Evolutionary conservation across 2,888 invertebrate species (phyloP).

Genomic region (Amphipyra berbera): DNA sequence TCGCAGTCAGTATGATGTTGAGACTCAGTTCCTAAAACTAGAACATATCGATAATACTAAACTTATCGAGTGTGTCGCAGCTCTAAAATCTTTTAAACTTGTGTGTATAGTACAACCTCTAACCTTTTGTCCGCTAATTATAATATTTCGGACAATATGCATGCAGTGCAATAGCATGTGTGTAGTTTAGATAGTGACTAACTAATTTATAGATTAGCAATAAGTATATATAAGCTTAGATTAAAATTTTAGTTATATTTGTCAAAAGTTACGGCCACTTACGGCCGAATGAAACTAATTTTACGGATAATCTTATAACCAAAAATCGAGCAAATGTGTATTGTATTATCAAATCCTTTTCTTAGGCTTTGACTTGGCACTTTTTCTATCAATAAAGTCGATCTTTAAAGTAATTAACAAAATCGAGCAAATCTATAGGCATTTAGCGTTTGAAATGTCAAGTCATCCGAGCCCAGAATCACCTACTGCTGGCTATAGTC

Average conservation of each 20-base stretch:
- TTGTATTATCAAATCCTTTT: too few species aligned
- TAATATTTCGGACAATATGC: slow-evolving; percentile 52
- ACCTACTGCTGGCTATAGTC: too few species aligned
- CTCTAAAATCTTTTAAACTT: slow-evolving; percentile 29
- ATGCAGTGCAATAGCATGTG: slow-evolving; percentile 52
- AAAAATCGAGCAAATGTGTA: too few species aligned
- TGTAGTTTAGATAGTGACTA: slow-evolving; percentile 32
- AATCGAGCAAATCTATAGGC: too few species aligned
- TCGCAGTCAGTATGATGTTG: not conserved
- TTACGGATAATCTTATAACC: not conserved
- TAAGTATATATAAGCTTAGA: slow-evolving; percentile 40
- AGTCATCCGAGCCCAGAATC: too few species aligned
- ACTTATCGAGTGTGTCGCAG: slow-evolving; percentile 6
- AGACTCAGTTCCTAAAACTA: not conserved
- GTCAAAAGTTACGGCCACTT: not conserved
- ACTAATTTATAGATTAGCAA: slow-evolving; percentile 23
- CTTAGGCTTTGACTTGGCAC: too few species aligned
- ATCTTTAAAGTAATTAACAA: too few species aligned
- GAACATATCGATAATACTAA: slow-evolving; percentile 12
- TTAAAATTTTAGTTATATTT: slow-evolving; percentile 6
- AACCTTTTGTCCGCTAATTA: slow-evolving; percentile 77
- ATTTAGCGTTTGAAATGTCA: too few species aligned
- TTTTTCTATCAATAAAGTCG: too few species aligned
- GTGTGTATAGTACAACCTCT: slow-evolving; percentile 75
- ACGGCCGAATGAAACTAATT: slow-evolving; percentile 17